A percentile compares a stretch with the other conserved stretches of the same genome.
These are phyloP conservation scores for Serrognathus titanus DNA, from an alignment of 2,888 invertebrate genomes.

Conservation along the genomic window DNA sequence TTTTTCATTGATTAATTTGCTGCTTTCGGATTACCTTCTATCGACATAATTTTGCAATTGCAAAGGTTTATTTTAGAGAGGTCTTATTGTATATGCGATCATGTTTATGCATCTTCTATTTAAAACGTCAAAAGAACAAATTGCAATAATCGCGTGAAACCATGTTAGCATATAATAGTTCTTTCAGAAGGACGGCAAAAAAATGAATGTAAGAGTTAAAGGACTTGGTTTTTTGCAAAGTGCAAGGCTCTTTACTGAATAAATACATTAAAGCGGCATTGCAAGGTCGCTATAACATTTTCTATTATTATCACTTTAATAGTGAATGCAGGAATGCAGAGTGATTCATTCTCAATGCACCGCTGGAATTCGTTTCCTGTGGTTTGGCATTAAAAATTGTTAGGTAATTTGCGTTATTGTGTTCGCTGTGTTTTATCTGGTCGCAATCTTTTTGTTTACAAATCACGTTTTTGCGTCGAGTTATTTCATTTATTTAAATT, in stretches of 20 bases:
- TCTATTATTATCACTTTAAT: constrained; percentile 16
- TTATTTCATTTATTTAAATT: too few relatives aligned
- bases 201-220: not conserved
- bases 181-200: not conserved
- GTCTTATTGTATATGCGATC: too few relatives aligned
- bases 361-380: constrained; percentile 8
- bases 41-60: too few relatives aligned
- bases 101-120: too few relatives aligned
- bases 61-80: too few relatives aligned
- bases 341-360: constrained; percentile 14
- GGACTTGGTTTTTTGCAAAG: constrained; percentile 6
- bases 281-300: constrained; percentile 16
- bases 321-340: constrained; percentile 14
- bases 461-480: too few relatives aligned
- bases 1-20: too few relatives aligned
- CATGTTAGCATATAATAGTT: too few relatives aligned
- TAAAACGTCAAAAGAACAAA: too few relatives aligned
- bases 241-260: constrained; percentile 14
- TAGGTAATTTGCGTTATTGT: not conserved
- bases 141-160: too few relatives aligned
- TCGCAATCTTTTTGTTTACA: too few relatives aligned
- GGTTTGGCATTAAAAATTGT: not conserved
- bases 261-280: constrained; percentile 14
- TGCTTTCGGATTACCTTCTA: too few relatives aligned
- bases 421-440: not conserved